Percentiles rank a stretch among this genome's conserved stretches.
These are phyloP conservation scores for Myioborus melanocephalus DNA, from an alignment of 2,797 vertebrate species.

Conservation along the genomic window DNA sequence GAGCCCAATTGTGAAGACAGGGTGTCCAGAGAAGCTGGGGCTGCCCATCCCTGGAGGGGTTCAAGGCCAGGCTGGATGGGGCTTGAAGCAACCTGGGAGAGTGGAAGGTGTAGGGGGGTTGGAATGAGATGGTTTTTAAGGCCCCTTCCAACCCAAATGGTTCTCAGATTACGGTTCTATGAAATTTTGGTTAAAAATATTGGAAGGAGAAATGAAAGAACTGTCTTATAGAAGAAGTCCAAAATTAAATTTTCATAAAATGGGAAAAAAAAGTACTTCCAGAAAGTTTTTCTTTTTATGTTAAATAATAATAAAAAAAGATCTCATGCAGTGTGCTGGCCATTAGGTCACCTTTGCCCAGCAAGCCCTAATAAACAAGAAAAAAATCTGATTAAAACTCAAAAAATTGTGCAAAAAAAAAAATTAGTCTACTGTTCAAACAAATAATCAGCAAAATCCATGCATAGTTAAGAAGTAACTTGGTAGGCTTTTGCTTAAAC, in stretches of 20 bases:
- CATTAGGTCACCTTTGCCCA: neutral
- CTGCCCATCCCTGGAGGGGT: neutral
- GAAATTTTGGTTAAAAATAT: neutral
- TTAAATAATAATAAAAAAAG: neutral
- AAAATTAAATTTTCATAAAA: constrained; percentile 3
- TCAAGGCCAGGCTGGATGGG: neutral
- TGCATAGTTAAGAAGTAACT: constrained; percentile 13
- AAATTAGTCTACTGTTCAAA: neutral
- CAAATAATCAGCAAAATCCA: constrained; percentile 34
- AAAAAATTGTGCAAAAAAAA: neutral
- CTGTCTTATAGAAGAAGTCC: neutral
- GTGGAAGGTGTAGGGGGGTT: neutral
- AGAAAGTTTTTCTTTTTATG: neutral
- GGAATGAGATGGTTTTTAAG: neutral
- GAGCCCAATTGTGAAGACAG: neutral
- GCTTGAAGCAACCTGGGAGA: neutral
- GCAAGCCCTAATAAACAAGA: neutral
- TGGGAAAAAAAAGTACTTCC: neutral
- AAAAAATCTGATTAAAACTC: neutral
- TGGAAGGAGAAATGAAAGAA: neutral
- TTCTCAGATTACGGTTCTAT: neutral
- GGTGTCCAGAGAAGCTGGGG: no score
- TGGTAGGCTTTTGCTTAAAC: constrained; percentile 19
- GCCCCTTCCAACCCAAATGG: neutral
- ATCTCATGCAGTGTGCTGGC: constrained; percentile 17